A percentile compares a stretch with the other conserved stretches of the same genome.
These are phyloP conservation scores for Ptychochromis oligacanthus DNA, from an alignment of 2,113 vertebrate genomes.

Conservation along the genomic window DNA sequence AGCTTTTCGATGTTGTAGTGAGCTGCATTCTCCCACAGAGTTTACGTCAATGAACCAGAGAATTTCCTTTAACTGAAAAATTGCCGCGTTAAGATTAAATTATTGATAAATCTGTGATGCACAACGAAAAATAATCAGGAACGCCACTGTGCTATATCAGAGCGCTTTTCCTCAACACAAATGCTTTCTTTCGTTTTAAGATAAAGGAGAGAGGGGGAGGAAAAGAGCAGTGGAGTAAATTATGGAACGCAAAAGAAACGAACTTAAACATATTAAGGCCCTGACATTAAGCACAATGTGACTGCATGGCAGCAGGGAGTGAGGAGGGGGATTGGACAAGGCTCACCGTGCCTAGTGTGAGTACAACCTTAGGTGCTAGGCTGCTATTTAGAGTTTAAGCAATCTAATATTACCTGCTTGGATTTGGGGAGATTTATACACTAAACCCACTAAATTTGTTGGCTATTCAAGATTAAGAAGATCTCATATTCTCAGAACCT, in stretches of 20 bases:
- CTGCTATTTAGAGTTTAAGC: background rate
- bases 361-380: background rate
- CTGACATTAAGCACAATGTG: background rate
- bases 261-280: background rate
- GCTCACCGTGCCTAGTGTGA: background rate
- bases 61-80: background rate
- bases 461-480: background rate
- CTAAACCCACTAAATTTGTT: background rate
- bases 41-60: background rate
- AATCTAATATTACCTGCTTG: background rate
- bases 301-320: background rate
- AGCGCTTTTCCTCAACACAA: background rate
- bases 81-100: background rate
- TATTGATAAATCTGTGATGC: background rate
- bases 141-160: background rate
- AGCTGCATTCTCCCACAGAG: background rate
- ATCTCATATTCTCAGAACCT: background rate
- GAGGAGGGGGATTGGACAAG: background rate
- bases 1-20: background rate
- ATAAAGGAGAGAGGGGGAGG: background rate
- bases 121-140: too few relatives aligned
- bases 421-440: background rate
- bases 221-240: background rate
- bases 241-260: background rate
- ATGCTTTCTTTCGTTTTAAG: too few relatives aligned